Evolutionary conservation across 2,797 vertebrate genomes (phyloP), one percentile per base, ranked within the genome.

Genomic region (Lepilemur ruficaudatus): DNA sequence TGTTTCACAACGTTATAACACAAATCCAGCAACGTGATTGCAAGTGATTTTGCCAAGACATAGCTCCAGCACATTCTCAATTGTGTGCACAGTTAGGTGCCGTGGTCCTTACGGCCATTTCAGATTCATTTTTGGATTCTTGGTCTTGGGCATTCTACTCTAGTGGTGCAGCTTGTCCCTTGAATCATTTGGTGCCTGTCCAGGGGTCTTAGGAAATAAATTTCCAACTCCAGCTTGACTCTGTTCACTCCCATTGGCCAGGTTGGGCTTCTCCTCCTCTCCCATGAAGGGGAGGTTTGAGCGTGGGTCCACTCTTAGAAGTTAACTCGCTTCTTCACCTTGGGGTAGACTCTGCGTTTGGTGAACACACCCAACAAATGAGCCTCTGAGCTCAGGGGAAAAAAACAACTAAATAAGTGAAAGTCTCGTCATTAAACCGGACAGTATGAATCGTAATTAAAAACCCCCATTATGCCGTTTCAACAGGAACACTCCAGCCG

Each of bases 401-500:
- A 96, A 93, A 97, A 98, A 95, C 94, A 98, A 98, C 94, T 96
- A 98, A 96, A 96, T 91, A 96, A 96, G 48, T 93, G 79, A 94
- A 93, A 97, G 80, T 96, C 96, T 97, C 72, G 69, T 95, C 96
- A 96, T 98, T 98, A 97, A 98, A 97, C 97, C 0, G 93, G 98
- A 98, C 98, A 97, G 94, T 98, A 95, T 97, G 97, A 97, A 92
- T 98, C 76, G 55, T 98, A 92, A 28, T 96, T 96, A 9, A 87
- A 79, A 98, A 98, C 88, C 93, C 95, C 97, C 95, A 95, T 98
- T 98, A 97, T 79, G 63, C 96, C 95, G 94, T 98, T 98, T 98
- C 97, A 96, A 98, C 97, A 97, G 97, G 98, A 98, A 97, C 98
- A 98, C 97, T 98, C 95, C 50, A 96, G 98, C 98, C 98, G 41